phyloP scores from a whole-genome alignment of 1,140 invertebrate species.

The Agrypnia vestita region DNA sequence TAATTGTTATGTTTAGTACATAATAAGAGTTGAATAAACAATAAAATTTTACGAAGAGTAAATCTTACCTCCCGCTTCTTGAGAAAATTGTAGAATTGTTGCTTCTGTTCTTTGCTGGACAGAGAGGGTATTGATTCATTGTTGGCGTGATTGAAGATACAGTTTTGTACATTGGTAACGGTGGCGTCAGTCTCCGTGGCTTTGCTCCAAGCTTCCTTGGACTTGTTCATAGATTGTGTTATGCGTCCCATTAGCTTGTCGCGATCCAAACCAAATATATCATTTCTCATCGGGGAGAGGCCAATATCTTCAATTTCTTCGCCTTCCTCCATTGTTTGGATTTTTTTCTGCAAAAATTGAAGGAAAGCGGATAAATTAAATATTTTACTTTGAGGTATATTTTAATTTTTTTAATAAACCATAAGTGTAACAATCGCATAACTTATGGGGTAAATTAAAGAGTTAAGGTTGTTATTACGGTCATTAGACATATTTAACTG shows the following conservation, averaged over 20 bases:
- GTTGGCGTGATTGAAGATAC: background rate
- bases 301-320: slow-evolving; percentile 64
- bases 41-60: too few species aligned
- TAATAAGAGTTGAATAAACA: too few species aligned
- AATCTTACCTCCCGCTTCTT: slow-evolving; percentile 36
- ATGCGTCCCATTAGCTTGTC: slow-evolving; percentile 75
- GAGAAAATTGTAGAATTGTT: slow-evolving; percentile 42
- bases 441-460: too few species aligned
- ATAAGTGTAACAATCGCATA: too few species aligned
- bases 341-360: slow-evolving; percentile 66
- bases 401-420: too few species aligned
- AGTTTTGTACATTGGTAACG: background rate
- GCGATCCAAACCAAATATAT: slow-evolving; percentile 82
- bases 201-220: slow-evolving; percentile 71
- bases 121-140: background rate
- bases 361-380: too few species aligned
- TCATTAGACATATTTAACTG: too few species aligned
- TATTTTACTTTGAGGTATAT: too few species aligned
- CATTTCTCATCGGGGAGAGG: slow-evolving; percentile 79
- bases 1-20: too few species aligned
- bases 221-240: slow-evolving; percentile 69
- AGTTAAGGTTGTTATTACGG: too few species aligned
- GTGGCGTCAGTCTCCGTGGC: background rate
- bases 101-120: slow-evolving; percentile 39
- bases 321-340: slow-evolving; percentile 68